Conservation (phyloP, 2,797 vertebrate species). For the Tenualosa thibaudeaui region DNA sequence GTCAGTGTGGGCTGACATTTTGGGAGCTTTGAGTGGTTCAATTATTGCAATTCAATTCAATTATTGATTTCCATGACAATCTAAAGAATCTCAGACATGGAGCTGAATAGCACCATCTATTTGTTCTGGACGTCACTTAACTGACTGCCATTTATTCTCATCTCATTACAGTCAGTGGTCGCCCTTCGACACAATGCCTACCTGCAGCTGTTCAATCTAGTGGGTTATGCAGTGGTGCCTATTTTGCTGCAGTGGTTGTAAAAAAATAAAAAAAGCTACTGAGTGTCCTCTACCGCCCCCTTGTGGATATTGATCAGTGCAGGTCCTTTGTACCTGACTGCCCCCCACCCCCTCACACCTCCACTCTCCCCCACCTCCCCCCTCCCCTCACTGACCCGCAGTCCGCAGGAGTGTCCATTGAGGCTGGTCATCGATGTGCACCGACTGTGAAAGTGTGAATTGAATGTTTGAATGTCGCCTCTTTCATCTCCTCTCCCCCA, state of each 20-base stretch:
- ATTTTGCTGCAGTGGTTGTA: conserved; percentile 44
- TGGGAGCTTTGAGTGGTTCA: conserved; percentile 67
- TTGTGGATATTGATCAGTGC: conserved; percentile 63
- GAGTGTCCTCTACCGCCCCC: conserved; percentile 61
- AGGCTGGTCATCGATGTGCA: not conserved
- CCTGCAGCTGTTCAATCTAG: not conserved
- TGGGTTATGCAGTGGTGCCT: conserved; percentile 26
- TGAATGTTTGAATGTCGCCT: not conserved
- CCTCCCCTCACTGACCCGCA: not conserved
- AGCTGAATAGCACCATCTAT: not conserved
- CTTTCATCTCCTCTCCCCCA: not conserved
- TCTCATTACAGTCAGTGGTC: not conserved
- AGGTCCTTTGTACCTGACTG: conserved; percentile 25
- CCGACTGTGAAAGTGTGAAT: not conserved
- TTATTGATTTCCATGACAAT: conserved; percentile 34
- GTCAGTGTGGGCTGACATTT: conserved; percentile 64
- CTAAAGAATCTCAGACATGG: conserved; percentile 14
- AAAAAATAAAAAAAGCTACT: conserved; percentile 31
- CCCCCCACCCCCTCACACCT: not conserved
- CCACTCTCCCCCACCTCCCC: not conserved
- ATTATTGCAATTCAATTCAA: too few relatives aligned
- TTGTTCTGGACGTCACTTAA: conserved; percentile 1
- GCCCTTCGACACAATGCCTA: not conserved
- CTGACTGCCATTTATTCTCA: not conserved
- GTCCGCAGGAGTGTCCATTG: not conserved